Base-by-base conservation (phyloP, 2,888 invertebrate genomes). In the Lepidocyrtinus sp. region DNA sequence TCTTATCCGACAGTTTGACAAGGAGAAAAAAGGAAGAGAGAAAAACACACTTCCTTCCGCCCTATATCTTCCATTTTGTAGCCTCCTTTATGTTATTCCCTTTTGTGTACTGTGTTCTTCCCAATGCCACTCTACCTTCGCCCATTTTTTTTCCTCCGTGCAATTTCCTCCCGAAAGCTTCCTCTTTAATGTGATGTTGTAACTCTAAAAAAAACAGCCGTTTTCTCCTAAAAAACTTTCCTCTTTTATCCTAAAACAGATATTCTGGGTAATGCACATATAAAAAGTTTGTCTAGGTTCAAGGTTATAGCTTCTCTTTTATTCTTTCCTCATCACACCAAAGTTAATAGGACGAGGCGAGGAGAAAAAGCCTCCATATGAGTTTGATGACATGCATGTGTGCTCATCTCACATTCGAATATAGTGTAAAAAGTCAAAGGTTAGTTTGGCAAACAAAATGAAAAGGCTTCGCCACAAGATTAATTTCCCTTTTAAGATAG, bases 131-230 rank as follows among this genome's bases (percentile, higher is more conserved):
- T 61, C 61, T n/a, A 62, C 64, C 65, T 36, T 36, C 36, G 5
- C 12, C 36, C 12, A 5, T 12, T 77, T 67, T 26, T 71, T 26
- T 62, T 46, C 71, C 61, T 62, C 77, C 69, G 64, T 64, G 59
- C 72, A 71, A 77, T 77, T 77, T 77, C 77, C 77, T 72, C 36
- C 64, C 61, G 45, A 26, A 36, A 77, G 61, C 71, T 76, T 76
- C 76, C 76, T 71, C 59, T 71, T 55, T 64, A 63, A 71, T 72
- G 62, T 27, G 12, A 36, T 36, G 12, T 5, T 5, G 36, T 36
- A 36, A 36, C 36, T 7, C 36, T 36, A n/a, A n/a, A n/a, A n/a
- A n/a, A n/a, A n/a, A n/a, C n/a, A n/a, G n/a, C n/a, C n/a, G n/a
- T n/a, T n/a, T n/a, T n/a, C 12, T 36, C 36, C 36, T 12, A 36